Evolutionary conservation across 2,888 invertebrate genomes (phyloP), one percentile per base, ranked within the genome.

Genomic region (Papilio demoleus): DNA sequence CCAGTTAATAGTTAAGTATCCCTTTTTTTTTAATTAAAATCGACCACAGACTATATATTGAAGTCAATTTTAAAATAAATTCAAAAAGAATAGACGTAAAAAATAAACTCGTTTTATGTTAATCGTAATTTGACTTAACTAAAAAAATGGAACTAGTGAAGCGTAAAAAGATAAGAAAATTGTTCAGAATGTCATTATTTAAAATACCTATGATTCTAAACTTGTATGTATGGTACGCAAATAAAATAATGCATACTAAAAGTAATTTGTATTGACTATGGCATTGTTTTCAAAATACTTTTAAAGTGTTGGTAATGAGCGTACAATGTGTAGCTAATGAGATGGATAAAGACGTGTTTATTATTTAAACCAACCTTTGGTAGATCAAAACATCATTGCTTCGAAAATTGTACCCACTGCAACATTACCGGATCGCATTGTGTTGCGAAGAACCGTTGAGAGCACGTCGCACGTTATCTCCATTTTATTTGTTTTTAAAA

Each of bases 301-400:
- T 5, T 27, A 53, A 53, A 14, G 12, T 3, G 8, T 53, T 50
- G 4, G 1, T 17, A 56, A n/a, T 31, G 31, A 56, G 9, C 53
- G 53, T 31, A 11, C 53, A 53, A 53, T n/a, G 47, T 9, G 31
- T 56, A 56, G 17, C 31, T 17, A 31, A 27, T 31, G 31, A 17
- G 31, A n/a, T 17, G 31, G n/a, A 27, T 31, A 31, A 31, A 31
- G 31, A 31, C 0, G 17, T 56, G 53, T 31, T 65, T 65, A 65
- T 65, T 40, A 42, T 65, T 65, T 58, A 45, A 65, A 56, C 9
- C 1, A 27, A 58, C 65, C 56, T 58, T 58, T 58, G 36, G 31
- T 42, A 58, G 22, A 60, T 47, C 66, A 66, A 66, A 66, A 66
- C 66, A 66, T 11, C 11, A 11, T 24, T 56, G 56, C 19, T 12